Evolutionary conservation across 2,888 invertebrate species (phyloP), one percentile per base, ranked within the genome.

Genomic region (Drosophila koepferae): DNA sequence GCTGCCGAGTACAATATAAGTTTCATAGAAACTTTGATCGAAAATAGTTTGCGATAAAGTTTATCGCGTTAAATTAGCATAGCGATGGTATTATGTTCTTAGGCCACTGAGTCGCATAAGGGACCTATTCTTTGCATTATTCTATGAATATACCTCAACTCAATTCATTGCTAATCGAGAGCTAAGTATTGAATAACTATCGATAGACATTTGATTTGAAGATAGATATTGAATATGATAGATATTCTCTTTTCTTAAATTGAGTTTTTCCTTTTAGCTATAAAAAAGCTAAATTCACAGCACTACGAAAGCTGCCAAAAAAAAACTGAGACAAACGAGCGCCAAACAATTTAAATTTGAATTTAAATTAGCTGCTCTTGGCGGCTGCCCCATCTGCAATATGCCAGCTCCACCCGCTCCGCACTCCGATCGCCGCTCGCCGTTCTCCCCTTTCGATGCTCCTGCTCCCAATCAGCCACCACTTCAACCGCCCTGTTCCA

Each of bases 291-390:
- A 28, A 65, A 10, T 12, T 23, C 16, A 3, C 82, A 76, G 12
- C 68, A 63, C 65, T 62, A 23, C 3, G 12, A 20, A 10, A 34
- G 16, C 44, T 74, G 82, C 68, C 84, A 84, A 89, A 86, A 77
- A 49, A 49, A 38, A 28, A 18, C 4, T 40, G 28, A 28, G 55
- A 28, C 77, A 58, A 77, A 49, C 71, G 80, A 77, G 71, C 71
- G 77, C 74, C 74, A 80, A 89, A 81, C 74, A 86, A 86, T 90
- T 90, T 88, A 74, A 79, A 86, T 86, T 86, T 86, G 89, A 88
- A 86, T 90, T 88, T 83, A 90, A 86, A 86, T 90, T 90, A 86
- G 90, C 82, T 71, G 31, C 49, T 49, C 49, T 49, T 49, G 49
- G 49, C 49, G 49, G 49, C 49, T 31, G 66, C 81, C 63, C 67